phyloP scores from a whole-genome alignment of 2,113 vertebrate species.

The Thalassoma bifasciatum region DNA sequence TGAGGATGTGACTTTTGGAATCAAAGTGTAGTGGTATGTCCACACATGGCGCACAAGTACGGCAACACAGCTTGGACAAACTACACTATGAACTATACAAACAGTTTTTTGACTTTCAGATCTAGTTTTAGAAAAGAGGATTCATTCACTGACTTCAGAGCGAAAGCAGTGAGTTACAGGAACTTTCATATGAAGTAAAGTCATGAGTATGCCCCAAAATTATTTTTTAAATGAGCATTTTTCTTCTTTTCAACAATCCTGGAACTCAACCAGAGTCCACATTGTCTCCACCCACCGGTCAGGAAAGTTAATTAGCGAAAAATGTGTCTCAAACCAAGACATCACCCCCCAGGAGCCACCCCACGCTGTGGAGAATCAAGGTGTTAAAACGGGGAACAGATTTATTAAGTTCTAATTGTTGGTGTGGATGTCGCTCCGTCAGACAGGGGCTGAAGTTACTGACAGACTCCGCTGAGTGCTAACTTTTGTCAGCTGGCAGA shows the following conservation, averaged over 20 bases:
- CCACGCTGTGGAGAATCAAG: constrained; percentile 59
- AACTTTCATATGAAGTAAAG: no score
- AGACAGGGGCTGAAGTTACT: constrained; percentile 79
- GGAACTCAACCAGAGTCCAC: neutral
- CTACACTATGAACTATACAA: no score
- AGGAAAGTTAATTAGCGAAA: constrained; percentile 53
- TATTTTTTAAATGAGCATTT: neutral
- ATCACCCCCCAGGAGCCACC: constrained; percentile 38
- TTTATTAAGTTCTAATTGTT: constrained; percentile 87
- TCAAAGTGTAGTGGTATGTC: no score
- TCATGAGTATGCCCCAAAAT: no score
- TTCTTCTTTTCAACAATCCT: neutral
- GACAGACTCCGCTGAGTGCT: constrained; percentile 82
- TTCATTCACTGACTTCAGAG: no score
- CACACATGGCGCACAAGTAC: no score
- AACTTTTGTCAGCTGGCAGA: constrained; percentile 84
- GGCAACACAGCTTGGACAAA: no score
- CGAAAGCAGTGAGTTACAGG: no score
- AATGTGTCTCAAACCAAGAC: constrained; percentile 52
- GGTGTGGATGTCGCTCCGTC: constrained; percentile 80
- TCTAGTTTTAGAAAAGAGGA: no score
- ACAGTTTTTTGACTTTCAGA: no score
- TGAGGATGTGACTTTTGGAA: no score
- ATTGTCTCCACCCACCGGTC: neutral
- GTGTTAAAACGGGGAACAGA: constrained; percentile 82